A percentile compares a stretch with the other conserved stretches of the same genome.
Evolutionary conservation across 2,888 invertebrate species (phyloP).

Genomic region (Tholera decimalis): DNA sequence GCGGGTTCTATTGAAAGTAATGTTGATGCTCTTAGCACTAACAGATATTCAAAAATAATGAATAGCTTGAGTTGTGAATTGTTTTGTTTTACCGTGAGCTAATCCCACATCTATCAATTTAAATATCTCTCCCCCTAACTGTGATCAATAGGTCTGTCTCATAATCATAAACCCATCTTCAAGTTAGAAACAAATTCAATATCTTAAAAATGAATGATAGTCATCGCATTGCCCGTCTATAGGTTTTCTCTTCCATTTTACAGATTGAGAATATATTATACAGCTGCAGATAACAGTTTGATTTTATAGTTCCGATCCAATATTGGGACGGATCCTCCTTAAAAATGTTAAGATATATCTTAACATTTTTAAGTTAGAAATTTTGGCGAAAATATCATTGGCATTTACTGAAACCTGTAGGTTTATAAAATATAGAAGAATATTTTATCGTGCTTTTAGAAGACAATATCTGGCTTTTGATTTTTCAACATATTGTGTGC

Average conservation of each 20-base stretch:
- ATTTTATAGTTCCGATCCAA: conserved; percentile 57
- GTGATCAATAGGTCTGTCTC: neutral
- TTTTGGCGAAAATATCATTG: conserved; percentile 50
- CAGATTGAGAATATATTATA: too few relatives aligned
- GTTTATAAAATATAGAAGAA: neutral
- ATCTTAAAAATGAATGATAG: conserved; percentile 62
- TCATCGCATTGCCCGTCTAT: conserved; percentile 67
- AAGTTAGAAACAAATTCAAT: conserved; percentile 21
- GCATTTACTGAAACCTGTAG: conserved; percentile 15
- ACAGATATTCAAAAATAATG: too few relatives aligned
- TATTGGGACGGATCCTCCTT: conserved; percentile 23
- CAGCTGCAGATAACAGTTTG: conserved; percentile 64
- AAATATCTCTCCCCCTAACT: neutral
- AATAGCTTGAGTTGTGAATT: too few relatives aligned
- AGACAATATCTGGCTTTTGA: neutral
- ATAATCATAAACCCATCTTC: conserved; percentile 16
- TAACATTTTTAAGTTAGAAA: conserved; percentile 51
- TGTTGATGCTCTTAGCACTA: too few relatives aligned
- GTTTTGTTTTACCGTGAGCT: too few relatives aligned
- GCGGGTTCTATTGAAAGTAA: too few relatives aligned
- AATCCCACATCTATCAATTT: too few relatives aligned
- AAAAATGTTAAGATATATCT: too few relatives aligned
- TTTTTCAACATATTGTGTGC: neutral
- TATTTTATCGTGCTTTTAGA: neutral
- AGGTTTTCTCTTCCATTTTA: conserved; percentile 68